Evolutionary conservation across 2,797 vertebrate species (phyloP), one percentile per base, ranked within the genome.

Genomic region (Todus mexicanus): DNA sequence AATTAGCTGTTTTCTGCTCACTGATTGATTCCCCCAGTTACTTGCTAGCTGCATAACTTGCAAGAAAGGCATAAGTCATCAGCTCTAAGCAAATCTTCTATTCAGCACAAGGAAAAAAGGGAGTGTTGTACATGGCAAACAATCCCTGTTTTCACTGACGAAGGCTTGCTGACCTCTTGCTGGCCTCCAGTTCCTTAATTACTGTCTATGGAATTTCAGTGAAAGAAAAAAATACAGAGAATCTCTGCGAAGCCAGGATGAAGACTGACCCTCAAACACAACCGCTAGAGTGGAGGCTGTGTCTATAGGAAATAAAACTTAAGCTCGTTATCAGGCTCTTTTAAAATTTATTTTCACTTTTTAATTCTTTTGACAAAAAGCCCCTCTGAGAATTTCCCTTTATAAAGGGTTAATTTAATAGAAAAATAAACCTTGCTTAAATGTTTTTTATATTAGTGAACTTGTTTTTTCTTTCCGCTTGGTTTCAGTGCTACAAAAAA

Each of bases 151-250:
- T 98, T 98, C 98, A 99, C 98, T 98, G 97, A 97, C 37, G 96
- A 97, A 97, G 96, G 94, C 98, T 98, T 98, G 90, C 97, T 98
- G 98, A 99, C 98, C 98, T 98, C 97, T 98, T 94, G 96, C 97
- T 98, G 98, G 98, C 98, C 98, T 98, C 98, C 94, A 97, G 98
- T 98, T 98, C 97, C 96, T 98, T 98, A 99, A 99, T 99, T 98
- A 98, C 98, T 98, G 97, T 98, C 97, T 97, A 97, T 98, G 98
- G 98, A 99, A 99, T 99, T 98, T 98, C 98, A 98, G 97, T 97
- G 97, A 97, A 87, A 95, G 97, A 96, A 97, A 97, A 97, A 94
- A 95, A 96, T 94, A 94, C 82, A 95, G 95, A 97, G 96, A 96
- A 95, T 94, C 96, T 96, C 95, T 96, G 95, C 96, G 90, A 96